Conservation (phyloP, 92 coral and sea anemone genomes). For the Pocillopora meandrina region DNA sequence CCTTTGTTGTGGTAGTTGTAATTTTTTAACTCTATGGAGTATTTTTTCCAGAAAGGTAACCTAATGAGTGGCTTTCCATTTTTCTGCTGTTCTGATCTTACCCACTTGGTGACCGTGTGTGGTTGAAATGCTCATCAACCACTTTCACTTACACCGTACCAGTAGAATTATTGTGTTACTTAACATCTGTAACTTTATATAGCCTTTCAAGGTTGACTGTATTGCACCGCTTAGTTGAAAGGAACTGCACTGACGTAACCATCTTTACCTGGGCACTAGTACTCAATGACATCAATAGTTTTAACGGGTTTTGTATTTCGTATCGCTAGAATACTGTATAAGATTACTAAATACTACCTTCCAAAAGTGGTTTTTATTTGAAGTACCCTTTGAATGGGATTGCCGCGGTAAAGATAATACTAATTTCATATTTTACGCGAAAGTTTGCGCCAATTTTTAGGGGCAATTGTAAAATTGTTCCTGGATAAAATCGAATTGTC, state of each 20-base stretch:
- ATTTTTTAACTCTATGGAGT: too few species aligned
- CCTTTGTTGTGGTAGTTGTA: too few species aligned
- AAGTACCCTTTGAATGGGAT: conserved; percentile 35
- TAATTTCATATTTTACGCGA: conserved; percentile 19
- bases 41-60: too few species aligned
- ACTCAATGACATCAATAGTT: conserved; percentile 1
- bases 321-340: neutral
- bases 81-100: too few species aligned
- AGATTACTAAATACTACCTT: neutral
- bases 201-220: neutral
- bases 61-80: too few species aligned
- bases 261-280: neutral
- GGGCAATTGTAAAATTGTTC: neutral
- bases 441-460: neutral
- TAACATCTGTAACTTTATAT: too few species aligned
- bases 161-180: too few species aligned
- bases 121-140: too few species aligned
- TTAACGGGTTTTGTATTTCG: conserved; percentile 29
- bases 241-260: neutral
- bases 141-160: too few species aligned
- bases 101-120: too few species aligned
- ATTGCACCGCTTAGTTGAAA: neutral
- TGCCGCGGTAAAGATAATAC: neutral
- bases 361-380: conserved; percentile 11
- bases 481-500: neutral